A percentile compares a stretch with the other conserved stretches of the same genome.
These are phyloP conservation scores for Scalopus aquaticus DNA, from an alignment of 2,113 vertebrate genomes.

Conservation along the genomic window DNA sequence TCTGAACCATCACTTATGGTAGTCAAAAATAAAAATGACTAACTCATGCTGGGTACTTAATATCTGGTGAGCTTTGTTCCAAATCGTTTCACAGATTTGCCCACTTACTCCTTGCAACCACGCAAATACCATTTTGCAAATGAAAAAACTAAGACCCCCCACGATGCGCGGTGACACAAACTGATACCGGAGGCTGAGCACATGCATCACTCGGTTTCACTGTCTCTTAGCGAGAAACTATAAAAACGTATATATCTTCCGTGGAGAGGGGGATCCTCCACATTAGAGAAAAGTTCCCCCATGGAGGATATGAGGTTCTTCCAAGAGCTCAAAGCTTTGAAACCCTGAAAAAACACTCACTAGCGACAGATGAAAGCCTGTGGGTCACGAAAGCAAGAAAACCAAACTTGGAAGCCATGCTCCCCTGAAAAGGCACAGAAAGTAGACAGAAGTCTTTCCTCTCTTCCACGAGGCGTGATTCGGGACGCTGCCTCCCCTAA, in stretches of 20 bases:
- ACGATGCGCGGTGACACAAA: not conserved
- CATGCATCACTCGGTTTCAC: not conserved
- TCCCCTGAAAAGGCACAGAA: not conserved
- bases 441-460: not conserved
- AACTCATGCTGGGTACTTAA: not conserved
- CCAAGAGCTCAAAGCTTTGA: not conserved
- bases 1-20: not conserved
- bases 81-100: not conserved
- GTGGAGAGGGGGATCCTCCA: too few relatives aligned
- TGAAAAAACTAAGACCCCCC: not conserved
- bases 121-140: not conserved
- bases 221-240: not conserved
- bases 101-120: not conserved
- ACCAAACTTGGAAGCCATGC: not conserved
- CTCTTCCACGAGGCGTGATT: not conserved
- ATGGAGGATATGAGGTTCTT: not conserved
- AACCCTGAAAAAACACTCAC: not conserved
- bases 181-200: not conserved
- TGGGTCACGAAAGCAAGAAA: not conserved
- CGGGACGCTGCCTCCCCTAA: not conserved
- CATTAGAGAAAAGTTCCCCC: conserved; percentile 51
- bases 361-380: not conserved
- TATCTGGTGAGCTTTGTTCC: not conserved
- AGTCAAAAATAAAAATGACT: not conserved
- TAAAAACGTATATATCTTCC: not conserved